These are phyloP conservation scores for Uropetala carovei DNA, from an alignment of 2,888 invertebrate species.

Conservation along the genomic window DNA sequence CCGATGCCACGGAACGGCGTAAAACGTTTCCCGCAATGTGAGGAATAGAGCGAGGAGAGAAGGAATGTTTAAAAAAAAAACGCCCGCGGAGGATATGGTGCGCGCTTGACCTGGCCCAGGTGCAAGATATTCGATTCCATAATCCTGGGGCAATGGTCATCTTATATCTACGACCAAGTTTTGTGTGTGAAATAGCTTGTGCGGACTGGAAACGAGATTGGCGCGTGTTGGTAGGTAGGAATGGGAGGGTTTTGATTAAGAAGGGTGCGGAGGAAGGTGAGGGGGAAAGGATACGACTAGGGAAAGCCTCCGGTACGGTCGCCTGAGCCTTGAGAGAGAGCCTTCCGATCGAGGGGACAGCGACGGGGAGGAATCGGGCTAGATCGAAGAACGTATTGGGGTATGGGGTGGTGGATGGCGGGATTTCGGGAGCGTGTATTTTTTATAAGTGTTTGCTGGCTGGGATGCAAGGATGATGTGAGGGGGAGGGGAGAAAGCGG, in stretches of 20 bases:
- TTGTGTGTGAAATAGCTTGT: background rate
- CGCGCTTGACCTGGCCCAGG: conserved; percentile 14
- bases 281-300: background rate
- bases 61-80: background rate
- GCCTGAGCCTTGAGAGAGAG: background rate
- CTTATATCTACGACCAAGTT: background rate
- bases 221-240: conserved; percentile 29
- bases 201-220: conserved; percentile 26
- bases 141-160: background rate
- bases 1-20: background rate
- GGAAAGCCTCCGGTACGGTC: background rate
- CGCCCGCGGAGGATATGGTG: background rate
- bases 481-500: background rate
- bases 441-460: conserved; percentile 23
- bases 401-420: background rate
- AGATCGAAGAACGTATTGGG: background rate
- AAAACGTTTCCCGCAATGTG: background rate
- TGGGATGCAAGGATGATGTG: background rate
- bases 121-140: background rate
- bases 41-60: background rate
- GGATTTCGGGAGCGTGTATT: conserved; percentile 17
- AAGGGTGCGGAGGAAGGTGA: background rate
- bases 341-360: background rate
- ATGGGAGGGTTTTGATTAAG: conserved; percentile 37
- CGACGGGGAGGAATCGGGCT: background rate